Conservation (phyloP, 1,140 invertebrate species). For the Leptoteleia sp. region DNA sequence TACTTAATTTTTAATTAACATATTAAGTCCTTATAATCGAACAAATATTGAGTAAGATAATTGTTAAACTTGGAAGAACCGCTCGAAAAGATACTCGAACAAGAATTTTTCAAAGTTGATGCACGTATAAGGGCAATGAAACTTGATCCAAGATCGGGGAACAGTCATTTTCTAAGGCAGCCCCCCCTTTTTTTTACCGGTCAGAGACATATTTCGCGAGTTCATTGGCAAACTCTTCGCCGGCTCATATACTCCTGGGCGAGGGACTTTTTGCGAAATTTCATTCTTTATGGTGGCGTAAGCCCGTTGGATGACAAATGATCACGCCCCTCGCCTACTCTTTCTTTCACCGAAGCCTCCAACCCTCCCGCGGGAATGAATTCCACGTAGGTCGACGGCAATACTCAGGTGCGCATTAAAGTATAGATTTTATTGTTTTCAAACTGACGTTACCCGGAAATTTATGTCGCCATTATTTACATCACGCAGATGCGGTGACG, state of each 20-base stretch:
- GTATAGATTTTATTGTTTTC: slow-evolving; percentile 80
- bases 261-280: slow-evolving; percentile 67
- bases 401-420: slow-evolving; percentile 75
- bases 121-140: slow-evolving; percentile 23
- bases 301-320: slow-evolving; percentile 74
- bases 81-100: too few relatives aligned
- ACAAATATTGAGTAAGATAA: too few relatives aligned
- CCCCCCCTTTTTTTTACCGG: slow-evolving; percentile 32
- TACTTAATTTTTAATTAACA: too few relatives aligned
- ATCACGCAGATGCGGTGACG: slow-evolving; percentile 75
- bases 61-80: too few relatives aligned
- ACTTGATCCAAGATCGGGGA: slow-evolving; percentile 19
- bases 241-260: slow-evolving; percentile 44
- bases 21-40: too few relatives aligned
- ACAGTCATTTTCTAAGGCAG: slow-evolving; percentile 25
- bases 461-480: slow-evolving; percentile 76
- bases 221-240: slow-evolving; percentile 45
- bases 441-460: slow-evolving; percentile 68
- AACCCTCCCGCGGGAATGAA: slow-evolving; percentile 47
- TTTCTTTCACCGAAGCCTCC: slow-evolving; percentile 62
- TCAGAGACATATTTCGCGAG: slow-evolving; percentile 57
- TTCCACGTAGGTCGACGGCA: slow-evolving; percentile 55
- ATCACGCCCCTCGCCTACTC: slow-evolving; percentile 58
- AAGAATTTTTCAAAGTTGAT: slow-evolving; percentile 12
- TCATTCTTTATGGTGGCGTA: slow-evolving; percentile 63